A percentile compares a stretch with the other conserved stretches of the same genome.
These are phyloP conservation scores for Alitta virens DNA, from an alignment of 2,888 invertebrate species.

Conservation along the genomic window DNA sequence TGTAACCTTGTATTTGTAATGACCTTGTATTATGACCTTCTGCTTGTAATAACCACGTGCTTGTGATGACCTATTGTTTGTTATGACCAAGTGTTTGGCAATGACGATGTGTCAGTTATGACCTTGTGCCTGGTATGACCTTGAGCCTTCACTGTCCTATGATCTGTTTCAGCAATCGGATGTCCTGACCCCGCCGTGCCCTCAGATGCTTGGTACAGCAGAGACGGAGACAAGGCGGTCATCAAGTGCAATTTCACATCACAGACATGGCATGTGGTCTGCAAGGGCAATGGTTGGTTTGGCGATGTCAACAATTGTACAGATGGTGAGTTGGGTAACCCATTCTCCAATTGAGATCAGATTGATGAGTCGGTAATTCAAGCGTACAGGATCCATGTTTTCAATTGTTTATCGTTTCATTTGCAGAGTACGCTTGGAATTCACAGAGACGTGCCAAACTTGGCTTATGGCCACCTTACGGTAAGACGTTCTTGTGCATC, in stretches of 20 bases:
- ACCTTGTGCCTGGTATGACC: too few species aligned
- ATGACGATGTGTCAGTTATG: too few species aligned
- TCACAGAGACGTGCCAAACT: not conserved
- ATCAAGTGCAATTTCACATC: constrained; percentile 12
- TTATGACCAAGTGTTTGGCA: too few species aligned
- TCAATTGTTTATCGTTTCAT: not conserved
- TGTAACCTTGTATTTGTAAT: too few species aligned
- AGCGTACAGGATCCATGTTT: too few species aligned
- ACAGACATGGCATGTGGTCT: constrained; percentile 16
- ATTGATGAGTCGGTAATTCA: too few species aligned
- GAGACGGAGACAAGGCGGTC: constrained; percentile 12
- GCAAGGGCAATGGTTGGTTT: constrained; percentile 12
- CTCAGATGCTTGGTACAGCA: constrained; percentile 7
- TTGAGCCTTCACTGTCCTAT: too few species aligned
- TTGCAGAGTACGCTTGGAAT: constrained; percentile 10
- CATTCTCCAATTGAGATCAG: too few species aligned
- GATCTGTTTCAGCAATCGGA: constrained; percentile 7
- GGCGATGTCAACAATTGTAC: constrained; percentile 17
- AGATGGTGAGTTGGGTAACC: constrained; percentile 3
- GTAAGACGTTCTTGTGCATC: too few species aligned
- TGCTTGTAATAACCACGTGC: too few species aligned
- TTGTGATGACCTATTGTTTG: too few species aligned
- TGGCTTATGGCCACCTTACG: constrained; percentile 9
- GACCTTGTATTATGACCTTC: too few species aligned
- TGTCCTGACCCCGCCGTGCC: constrained; percentile 11